A percentile compares a stretch with the other conserved stretches of the same genome.
Conservation (phyloP, 2,888 invertebrate genomes). For the Conchocele bisecta region DNA sequence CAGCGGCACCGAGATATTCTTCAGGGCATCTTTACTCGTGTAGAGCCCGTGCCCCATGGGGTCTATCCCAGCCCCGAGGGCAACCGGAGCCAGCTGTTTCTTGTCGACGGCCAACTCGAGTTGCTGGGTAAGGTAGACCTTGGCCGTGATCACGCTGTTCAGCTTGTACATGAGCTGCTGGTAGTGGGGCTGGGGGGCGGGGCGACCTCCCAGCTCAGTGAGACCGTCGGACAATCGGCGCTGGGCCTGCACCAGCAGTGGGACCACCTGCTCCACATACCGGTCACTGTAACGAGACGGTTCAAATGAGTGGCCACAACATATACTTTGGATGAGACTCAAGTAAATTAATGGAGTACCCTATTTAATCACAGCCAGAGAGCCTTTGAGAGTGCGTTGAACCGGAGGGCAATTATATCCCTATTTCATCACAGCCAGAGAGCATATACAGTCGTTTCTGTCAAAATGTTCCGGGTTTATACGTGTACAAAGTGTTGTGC, state of each 20-base stretch:
- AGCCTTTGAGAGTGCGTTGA: too few species aligned
- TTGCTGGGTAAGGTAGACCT: conserved; percentile 76
- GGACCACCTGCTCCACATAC: conserved; percentile 80
- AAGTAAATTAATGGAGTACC: too few species aligned
- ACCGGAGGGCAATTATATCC: too few species aligned
- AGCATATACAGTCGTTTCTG: too few species aligned
- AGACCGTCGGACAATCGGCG: conserved; percentile 72
- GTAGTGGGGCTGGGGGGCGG: conserved; percentile 78
- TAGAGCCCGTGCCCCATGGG: conserved; percentile 77
- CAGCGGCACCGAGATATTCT: conserved; percentile 80
- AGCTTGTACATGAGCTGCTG: conserved; percentile 63
- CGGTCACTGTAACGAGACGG: conserved; percentile 72
- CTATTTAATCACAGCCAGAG: too few species aligned
- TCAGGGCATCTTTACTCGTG: conserved; percentile 74
- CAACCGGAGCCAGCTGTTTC: conserved; percentile 45
- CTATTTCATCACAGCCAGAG: too few species aligned
- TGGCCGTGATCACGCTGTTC: conserved; percentile 72
- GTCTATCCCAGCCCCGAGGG: conserved; percentile 78
- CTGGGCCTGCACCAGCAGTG: conserved; percentile 81
- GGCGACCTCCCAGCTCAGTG: conserved; percentile 66
- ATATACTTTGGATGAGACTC: too few species aligned
- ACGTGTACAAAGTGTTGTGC: too few species aligned
- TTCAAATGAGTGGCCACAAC: too few species aligned
- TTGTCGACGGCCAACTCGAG: conserved; percentile 70
- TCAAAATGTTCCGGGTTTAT: too few species aligned